phyloP scores from a whole-genome alignment of 2,113 vertebrate genomes.

The Ammodytes marinus region DNA sequence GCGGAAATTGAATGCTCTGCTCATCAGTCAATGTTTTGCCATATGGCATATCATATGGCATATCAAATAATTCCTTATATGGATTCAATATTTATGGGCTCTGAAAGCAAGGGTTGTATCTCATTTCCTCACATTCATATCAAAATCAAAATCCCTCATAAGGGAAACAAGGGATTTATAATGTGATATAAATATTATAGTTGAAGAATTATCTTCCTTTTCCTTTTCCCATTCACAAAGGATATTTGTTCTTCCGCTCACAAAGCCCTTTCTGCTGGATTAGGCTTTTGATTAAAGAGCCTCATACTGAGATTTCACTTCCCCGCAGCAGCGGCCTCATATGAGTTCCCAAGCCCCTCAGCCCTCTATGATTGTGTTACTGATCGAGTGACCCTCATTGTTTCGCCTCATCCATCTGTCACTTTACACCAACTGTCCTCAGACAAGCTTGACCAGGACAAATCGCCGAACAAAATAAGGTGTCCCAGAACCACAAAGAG shows the following conservation, averaged over 20 bases:
- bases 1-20: conserved; percentile 74
- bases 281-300: conserved; percentile 55
- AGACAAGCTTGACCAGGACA: conserved; percentile 77
- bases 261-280: conserved; percentile 28
- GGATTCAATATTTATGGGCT: conserved; percentile 59
- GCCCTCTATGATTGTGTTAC: conserved; percentile 65
- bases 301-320: conserved; percentile 11
- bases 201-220: conserved; percentile 45
- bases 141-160: conserved; percentile 51
- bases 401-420: conserved; percentile 80
- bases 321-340: conserved; percentile 24
- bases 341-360: conserved; percentile 44
- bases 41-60: conserved; percentile 75
- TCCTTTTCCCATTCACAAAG: conserved; percentile 16
- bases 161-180: conserved; percentile 57
- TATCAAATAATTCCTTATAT: conserved; percentile 76
- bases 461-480: conserved; percentile 75
- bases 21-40: conserved; percentile 75
- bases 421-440: conserved; percentile 74
- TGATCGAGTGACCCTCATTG: conserved; percentile 79
- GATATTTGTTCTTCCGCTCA: conserved; percentile 41
- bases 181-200: conserved; percentile 61
- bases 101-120: conserved; percentile 50
- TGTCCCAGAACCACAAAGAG: conserved; percentile 64
- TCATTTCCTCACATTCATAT: conserved; percentile 70